Conservation (phyloP, 2,797 vertebrate genomes). For the Gadopsis marmoratus region DNA sequence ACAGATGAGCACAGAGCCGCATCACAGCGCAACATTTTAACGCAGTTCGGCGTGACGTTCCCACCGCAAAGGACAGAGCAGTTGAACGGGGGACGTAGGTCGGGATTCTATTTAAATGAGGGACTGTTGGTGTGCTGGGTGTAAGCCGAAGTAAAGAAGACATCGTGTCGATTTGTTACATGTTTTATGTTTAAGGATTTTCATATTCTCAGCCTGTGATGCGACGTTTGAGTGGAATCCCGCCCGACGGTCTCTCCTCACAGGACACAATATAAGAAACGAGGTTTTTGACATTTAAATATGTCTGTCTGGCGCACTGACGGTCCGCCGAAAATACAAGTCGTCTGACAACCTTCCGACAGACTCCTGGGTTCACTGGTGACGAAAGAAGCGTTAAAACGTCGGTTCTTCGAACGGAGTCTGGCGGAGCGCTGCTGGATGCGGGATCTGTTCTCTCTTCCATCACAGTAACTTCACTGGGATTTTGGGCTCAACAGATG, state of each 20-base stretch:
- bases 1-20: neutral
- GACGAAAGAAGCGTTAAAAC: neutral
- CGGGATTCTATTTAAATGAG: neutral
- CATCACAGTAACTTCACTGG: neutral
- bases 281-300: too few species aligned
- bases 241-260: neutral
- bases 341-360: rapidly evolving
- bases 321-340: neutral
- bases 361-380: rapidly evolving
- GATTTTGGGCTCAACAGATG: conserved; percentile 1
- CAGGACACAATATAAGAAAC: neutral
- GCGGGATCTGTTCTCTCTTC: neutral
- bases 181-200: neutral
- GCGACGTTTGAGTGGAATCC: neutral
- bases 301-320: too few species aligned
- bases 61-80: neutral
- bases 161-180: rapidly evolving
- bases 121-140: neutral
- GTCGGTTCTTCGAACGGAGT: neutral
- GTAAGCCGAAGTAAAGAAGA: neutral
- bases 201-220: rapidly evolving
- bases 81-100: neutral
- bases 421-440: neutral
- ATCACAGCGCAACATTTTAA: neutral
- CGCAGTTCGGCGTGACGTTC: conserved; percentile 46